phyloP scores from a whole-genome alignment of 2,113 vertebrate genomes.

The Clarias macrocephalus region DNA sequence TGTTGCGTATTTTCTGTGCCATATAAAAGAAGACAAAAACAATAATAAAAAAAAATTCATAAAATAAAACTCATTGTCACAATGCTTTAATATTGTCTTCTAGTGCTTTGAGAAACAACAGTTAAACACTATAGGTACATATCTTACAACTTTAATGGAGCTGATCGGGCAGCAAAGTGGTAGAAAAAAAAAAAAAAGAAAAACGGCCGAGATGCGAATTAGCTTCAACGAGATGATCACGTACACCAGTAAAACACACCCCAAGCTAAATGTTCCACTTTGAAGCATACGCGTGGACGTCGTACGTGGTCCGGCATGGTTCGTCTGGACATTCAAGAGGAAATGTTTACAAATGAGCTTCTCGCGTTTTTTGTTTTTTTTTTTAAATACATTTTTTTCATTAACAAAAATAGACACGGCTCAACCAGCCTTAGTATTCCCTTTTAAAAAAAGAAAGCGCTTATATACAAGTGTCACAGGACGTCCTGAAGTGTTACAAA shows the following conservation, averaged over 20 bases:
- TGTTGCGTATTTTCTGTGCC: constrained; percentile 27
- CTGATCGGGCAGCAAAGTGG: constrained; percentile 35
- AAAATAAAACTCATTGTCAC: background rate
- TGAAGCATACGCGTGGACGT: constrained; percentile 67
- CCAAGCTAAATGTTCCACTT: constrained; percentile 70
- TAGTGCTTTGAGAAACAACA: constrained; percentile 39
- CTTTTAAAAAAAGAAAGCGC: constrained; percentile 60
- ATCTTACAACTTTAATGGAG: constrained; percentile 37
- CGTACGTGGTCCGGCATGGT: constrained; percentile 57
- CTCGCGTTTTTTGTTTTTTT: constrained; percentile 61
- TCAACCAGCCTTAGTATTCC: constrained; percentile 77
- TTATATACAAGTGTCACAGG: constrained; percentile 75
- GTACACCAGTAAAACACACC: constrained; percentile 62
- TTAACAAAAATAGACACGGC: constrained; percentile 83
- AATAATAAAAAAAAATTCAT: background rate
- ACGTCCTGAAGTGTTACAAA: constrained; percentile 73
- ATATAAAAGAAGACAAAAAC: background rate
- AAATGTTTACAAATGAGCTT: constrained; percentile 60
- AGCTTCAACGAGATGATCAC: constrained; percentile 63
- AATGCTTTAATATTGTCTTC: constrained; percentile 34
- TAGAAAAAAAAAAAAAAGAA: constrained; percentile 1
- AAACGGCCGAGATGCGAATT: constrained; percentile 54
- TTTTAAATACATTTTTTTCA: constrained; percentile 45
- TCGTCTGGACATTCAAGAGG: constrained; percentile 68
- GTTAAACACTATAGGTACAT: constrained; percentile 42